Evolutionary conservation across 2,113 vertebrate genomes (phyloP), one percentile per base, ranked within the genome.

Genomic region (Xenopus laevis): DNA sequence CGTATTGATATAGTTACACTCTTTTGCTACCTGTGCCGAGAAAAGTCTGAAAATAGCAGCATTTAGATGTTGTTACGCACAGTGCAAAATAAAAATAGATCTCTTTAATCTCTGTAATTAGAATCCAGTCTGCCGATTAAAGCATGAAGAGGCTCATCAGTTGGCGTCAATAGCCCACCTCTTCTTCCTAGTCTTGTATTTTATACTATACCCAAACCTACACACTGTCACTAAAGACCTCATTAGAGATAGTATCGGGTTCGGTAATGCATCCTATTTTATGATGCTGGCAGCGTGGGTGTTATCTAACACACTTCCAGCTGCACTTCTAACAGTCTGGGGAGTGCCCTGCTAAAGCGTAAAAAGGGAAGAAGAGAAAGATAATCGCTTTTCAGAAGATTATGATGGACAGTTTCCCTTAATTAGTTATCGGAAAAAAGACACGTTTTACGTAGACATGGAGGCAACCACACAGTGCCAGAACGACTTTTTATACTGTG

Each of bases 241-340:
- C 86, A 86, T 88, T 88, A 89, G 86, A 86, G 83, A 88, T 90
- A 90, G 90, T 85, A 68, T 89, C 82, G 79, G 82, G 87, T 83
- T 86, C 88, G 79, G 79, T 82, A 90, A 83, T 83, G 86, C 79
- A 85, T 88, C 82, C 84, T 88, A 88, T 87, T 86, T 88, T 84
- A 84, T 85, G 60, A 84, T 68, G 76, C 67, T 80, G 83, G 79
- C 79, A 77, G 69, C 1, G 82, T 86, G 84, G 84, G 86, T 79
- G 85, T 83, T 70, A 67, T 77, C 81, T 78, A 79, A 68, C 84
- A 85, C 81, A 83, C 83, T 84, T 87, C 82, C 84, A 80, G 84
- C 80, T 86, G 84, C 83, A 78, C 7, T 82, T 84, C 80, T 79
- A 68, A 80, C 81, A 79, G 18, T 74, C 83, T 83, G 79, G 81